Conservation (phyloP, 1,140 invertebrate genomes). For the Anadara kagoshimensis region DNA sequence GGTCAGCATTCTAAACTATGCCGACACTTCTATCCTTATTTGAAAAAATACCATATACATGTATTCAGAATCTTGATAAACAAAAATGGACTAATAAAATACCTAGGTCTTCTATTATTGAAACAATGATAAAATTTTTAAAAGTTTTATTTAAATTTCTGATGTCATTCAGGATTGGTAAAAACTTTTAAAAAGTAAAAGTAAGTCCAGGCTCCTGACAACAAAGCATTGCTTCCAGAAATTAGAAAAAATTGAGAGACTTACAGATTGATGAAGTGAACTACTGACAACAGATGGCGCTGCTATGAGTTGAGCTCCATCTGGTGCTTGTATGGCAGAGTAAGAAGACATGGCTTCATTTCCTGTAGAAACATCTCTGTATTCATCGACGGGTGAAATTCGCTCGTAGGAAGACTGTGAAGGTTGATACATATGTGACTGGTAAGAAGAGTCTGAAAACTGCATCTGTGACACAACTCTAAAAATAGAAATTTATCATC, state of each 20-base stretch:
- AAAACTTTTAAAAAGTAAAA: too few species aligned
- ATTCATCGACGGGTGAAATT: constrained; percentile 51
- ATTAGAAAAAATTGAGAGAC: too few species aligned
- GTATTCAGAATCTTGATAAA: too few species aligned
- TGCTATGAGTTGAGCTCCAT: constrained; percentile 43
- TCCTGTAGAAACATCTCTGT: constrained; percentile 50
- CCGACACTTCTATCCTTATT: too few species aligned
- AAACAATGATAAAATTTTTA: too few species aligned
- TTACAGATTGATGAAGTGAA: constrained; percentile 43
- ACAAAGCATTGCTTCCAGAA: neutral
- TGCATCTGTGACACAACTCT: constrained; percentile 17
- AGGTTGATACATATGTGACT: constrained; percentile 47
- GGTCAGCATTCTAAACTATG: too few species aligned
- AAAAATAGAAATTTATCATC: neutral
- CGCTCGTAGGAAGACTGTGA: constrained; percentile 53
- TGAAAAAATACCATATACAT: too few species aligned
- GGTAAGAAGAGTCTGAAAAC: constrained; percentile 4
- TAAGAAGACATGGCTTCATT: constrained; percentile 48
- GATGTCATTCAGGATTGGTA: too few species aligned
- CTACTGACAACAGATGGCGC: constrained; percentile 58
- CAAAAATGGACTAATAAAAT: too few species aligned
- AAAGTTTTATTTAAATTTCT: too few species aligned
- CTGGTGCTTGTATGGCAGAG: constrained; percentile 37
- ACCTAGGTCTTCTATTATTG: too few species aligned
- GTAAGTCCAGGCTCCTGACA: neutral